Evolutionary conservation across 2,888 invertebrate genomes (phyloP).

Genomic region (Rhaphigaster nebulosa): DNA sequence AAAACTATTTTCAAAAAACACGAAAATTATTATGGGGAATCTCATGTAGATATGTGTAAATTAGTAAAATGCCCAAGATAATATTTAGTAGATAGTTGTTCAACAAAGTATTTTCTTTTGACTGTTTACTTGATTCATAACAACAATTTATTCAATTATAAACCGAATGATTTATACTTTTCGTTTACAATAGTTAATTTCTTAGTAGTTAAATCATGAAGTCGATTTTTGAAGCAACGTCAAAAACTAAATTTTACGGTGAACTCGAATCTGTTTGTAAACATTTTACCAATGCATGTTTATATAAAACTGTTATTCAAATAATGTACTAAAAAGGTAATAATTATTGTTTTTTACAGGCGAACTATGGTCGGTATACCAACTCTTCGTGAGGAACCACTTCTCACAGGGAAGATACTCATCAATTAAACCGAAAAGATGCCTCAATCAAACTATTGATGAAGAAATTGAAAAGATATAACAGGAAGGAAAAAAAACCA

Average conservation of each 20-base stretch:
- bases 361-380: conserved; percentile 62
- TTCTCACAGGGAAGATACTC: conserved; percentile 63
- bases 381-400: conserved; percentile 62
- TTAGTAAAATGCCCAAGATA: no score
- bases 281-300: background rate
- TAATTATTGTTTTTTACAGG: conserved; percentile 59
- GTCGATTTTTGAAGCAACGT: background rate
- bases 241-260: background rate
- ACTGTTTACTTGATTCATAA: no score
- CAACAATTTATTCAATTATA: no score
- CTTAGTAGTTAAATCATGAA: no score
- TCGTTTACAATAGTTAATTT: no score
- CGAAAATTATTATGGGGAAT: no score
- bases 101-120: no score
- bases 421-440: conserved; percentile 59
- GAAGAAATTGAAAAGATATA: background rate
- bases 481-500: background rate
- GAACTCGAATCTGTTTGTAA: background rate
- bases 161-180: no score
- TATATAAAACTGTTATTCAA: background rate
- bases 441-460: background rate
- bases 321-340: background rate
- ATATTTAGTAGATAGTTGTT: no score
- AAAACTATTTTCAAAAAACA: no score
- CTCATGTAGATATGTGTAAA: no score